Evolutionary conservation across 2,888 invertebrate species (phyloP), one percentile per base, ranked within the genome.

Genomic region (Anthophora plumipes): DNA sequence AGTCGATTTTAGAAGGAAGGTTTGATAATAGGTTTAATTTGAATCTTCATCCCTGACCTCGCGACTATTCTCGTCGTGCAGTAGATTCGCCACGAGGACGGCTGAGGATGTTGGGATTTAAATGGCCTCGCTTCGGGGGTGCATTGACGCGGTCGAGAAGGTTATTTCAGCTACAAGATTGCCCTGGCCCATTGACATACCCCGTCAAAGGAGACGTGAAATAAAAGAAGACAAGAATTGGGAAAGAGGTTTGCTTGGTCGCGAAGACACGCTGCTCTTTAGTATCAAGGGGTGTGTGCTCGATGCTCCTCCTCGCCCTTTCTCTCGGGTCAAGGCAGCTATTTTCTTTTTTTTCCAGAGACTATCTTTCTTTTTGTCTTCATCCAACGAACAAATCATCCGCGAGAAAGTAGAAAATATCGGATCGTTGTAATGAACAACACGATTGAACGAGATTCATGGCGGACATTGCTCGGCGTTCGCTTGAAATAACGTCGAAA

Each of bases 141-240:
- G 69, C 81, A 81, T 86, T 83, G 77, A 85, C 59, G 76, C 63
- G 69, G 61, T 68, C 83, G 70, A 71, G 63, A 81, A 75, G 80
- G 68, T 83, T 86, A 80, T 76, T 85, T 86, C 74, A 78, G 76
- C 73, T 48, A 63, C 66, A 77, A 83, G 74, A 85, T 83, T 81
- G 79, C 74, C 46, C 77, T 41, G 31, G 71, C 68, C 77, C 77
- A 72, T 80, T 80, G 69, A 77, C 66, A 69, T 52, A 14, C 55
- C 11, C 20, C 17, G 31, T 80, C 59, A 72, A 72, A 80, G 73
- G 55, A 55, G 50, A 46, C 37, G n/a, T 41, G 50, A 43, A 63
- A 39, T 75, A 46, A 31, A 31, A 31, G 31, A 1, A 31, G 31
- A 31, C 2, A 57, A 70, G 60, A 57, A 79, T 52, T 55, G 43